Evolutionary conservation across 2,888 invertebrate genomes (phyloP), one percentile per base, ranked within the genome.

Genomic region (Aquatica leii): DNA sequence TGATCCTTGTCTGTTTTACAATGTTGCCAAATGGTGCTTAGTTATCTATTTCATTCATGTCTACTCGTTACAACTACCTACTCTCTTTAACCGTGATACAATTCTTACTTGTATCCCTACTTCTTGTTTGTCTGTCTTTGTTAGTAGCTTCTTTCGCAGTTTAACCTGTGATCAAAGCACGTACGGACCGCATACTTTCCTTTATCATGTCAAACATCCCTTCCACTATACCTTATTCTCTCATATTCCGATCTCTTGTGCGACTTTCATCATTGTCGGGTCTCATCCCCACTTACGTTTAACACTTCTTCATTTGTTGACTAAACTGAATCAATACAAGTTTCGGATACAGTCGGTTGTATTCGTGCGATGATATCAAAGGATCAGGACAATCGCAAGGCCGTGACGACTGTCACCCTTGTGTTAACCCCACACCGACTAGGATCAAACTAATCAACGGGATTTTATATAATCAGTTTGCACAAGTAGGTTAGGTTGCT

Each of bases 241-340:
- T 63, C 61, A 14, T 14, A 17, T 57, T 20, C 48, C 21, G 15
- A 31, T 34, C 37, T 21, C 37, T 35, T 40, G 59, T 63, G 68
- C 67, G 68, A 71, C 59, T 72, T 71, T 70, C 73, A 69, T 75
- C 73, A 71, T 70, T 72, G 72, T 75, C 71, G 64, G 71, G 67
- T 69, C 69, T 63, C 62, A 70, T 69, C 75, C 73, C 73, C 71
- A 64, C 64, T 68, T 68, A 63, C 67, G 70, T 65, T 70, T 69
- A 69, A 73, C 73, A 76, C 76, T 79, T 80, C 80, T 79, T 81
- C 80, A 80, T 80, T 80, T 80, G 79, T 78, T 78, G 65, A 65
- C 65, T 65, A 50, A 18, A 65, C 68, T 69, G 74, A 78, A 79
- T 79, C 79, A 78, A 79, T 79, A 78, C 77, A 71, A 65, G 65